Evolutionary conservation across 1,140 invertebrate species (phyloP).

Genomic region (Penaeus vannamei): DNA sequence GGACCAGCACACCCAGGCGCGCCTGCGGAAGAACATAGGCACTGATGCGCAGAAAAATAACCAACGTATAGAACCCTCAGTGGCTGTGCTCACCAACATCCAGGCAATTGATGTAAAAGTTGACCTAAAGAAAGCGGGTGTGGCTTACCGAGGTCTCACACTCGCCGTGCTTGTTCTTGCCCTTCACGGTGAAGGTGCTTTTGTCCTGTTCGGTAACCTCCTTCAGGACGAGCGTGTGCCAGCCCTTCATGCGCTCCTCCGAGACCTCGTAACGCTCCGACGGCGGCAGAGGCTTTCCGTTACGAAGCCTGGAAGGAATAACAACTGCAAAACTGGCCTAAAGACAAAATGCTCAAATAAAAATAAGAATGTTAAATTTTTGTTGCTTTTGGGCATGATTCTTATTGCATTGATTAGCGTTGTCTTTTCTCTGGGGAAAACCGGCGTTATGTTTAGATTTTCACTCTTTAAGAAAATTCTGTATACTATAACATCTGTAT

Average conservation of each 20-base stretch:
- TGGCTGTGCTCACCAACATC: too few species aligned
- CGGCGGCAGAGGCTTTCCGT: slow-evolving; percentile 57
- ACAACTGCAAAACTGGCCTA: not conserved
- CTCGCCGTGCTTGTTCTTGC: slow-evolving; percentile 75
- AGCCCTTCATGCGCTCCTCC: slow-evolving; percentile 83
- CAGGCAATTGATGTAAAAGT: not conserved
- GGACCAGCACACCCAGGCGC: slow-evolving; percentile 82
- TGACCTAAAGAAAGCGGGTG: not conserved
- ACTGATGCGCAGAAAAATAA: too few species aligned
- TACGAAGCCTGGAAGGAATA: slow-evolving; percentile 41
- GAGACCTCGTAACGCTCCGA: slow-evolving; percentile 78
- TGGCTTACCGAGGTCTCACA: slow-evolving; percentile 69
- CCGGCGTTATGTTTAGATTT: too few species aligned
- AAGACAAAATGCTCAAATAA: slow-evolving; percentile 17
- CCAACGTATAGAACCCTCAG: too few species aligned
- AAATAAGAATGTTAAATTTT: not conserved
- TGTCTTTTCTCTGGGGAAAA: not conserved
- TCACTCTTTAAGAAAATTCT: too few species aligned
- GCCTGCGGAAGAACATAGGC: slow-evolving; percentile 71
- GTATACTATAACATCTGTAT: too few species aligned
- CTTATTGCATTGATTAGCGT: not conserved
- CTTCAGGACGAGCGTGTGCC: slow-evolving; percentile 75
- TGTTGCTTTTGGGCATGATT: not conserved
- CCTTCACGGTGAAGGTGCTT: slow-evolving; percentile 75
- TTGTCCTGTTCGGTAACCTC: slow-evolving; percentile 71